Evolutionary conservation across 2,113 vertebrate species (phyloP).

Genomic region (Megaceryle maxima): DNA sequence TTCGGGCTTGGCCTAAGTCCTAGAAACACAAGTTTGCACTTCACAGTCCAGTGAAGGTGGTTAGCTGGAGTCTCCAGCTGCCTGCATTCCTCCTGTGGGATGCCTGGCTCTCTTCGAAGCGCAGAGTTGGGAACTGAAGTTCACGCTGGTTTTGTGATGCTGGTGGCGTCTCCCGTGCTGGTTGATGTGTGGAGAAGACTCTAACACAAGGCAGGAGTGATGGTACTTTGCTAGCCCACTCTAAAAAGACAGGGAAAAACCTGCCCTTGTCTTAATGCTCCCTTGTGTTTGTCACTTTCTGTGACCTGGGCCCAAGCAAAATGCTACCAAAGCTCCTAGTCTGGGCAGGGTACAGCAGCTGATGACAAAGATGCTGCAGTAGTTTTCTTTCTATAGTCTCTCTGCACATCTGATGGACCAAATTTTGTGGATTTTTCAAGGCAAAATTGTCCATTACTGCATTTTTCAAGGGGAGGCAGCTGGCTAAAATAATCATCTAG

Average conservation of each 20-base stretch:
- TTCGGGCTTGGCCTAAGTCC: neutral
- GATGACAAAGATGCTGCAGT: neutral
- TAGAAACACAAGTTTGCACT: neutral
- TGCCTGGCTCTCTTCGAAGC: neutral
- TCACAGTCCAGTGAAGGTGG: neutral
- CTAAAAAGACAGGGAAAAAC: neutral
- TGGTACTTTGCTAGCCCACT: neutral
- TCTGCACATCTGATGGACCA: neutral
- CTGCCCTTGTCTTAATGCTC: accelerated
- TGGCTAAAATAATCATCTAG: neutral
- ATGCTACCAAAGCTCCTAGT: neutral
- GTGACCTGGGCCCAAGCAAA: neutral
- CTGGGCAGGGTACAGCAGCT: neutral
- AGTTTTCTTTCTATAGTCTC: neutral
- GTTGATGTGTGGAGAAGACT: neutral
- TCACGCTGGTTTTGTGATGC: neutral
- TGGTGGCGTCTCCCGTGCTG: accelerated
- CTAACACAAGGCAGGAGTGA: neutral
- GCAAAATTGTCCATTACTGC: neutral
- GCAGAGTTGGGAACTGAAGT: neutral
- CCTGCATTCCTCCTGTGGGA: neutral
- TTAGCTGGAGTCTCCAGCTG: neutral
- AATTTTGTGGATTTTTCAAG: neutral
- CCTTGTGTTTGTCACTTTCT: neutral
- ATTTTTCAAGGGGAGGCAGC: neutral